Conservation (phyloP, 2,797 vertebrate species). For the Halcyon chelicuti region DNA sequence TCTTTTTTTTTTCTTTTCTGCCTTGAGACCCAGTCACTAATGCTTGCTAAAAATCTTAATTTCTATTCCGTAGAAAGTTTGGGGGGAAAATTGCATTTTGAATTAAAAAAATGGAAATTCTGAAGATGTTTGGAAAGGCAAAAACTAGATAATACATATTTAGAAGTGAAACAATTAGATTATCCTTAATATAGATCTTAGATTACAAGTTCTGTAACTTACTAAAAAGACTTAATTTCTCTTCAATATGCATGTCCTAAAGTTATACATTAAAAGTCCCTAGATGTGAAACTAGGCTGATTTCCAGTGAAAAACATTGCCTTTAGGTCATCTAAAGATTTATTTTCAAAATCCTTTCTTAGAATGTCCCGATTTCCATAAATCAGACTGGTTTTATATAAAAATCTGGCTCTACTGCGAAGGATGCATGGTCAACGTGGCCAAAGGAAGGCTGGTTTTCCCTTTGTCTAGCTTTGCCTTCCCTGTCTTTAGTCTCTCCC, state of each 20-base stretch:
- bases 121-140: neutral
- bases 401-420: neutral
- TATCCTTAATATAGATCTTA: neutral
- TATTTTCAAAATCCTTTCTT: neutral
- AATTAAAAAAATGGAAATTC: neutral
- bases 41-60: neutral
- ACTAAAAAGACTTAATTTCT: neutral
- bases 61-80: neutral
- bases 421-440: neutral
- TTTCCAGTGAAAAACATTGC: neutral
- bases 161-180: neutral
- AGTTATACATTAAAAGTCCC: neutral
- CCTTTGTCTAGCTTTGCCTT: neutral
- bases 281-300: neutral
- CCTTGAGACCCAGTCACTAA: neutral
- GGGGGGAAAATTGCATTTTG: accelerated
- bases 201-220: neutral
- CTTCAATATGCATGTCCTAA: neutral
- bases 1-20: neutral
- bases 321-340: neutral
- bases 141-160: neutral
- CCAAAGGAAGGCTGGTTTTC: neutral
- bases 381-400: neutral
- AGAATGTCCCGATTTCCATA: neutral
- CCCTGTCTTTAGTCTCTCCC: neutral